Percentiles rank a stretch among this genome's conserved stretches.
Conservation (phyloP, 2,888 invertebrate species). For the Drosophila affinis region DNA sequence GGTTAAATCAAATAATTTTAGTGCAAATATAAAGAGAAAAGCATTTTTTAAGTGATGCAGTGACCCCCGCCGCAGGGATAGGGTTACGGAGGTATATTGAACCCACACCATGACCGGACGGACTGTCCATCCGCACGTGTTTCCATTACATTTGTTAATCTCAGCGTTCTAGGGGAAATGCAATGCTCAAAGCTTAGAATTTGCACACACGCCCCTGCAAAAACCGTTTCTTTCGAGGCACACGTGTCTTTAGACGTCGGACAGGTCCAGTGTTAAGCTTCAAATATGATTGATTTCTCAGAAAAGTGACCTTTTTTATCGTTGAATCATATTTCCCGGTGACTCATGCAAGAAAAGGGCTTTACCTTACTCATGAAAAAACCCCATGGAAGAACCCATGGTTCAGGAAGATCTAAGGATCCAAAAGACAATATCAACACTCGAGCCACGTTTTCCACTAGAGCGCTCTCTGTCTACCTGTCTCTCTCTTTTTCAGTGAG, state of each 20-base stretch:
- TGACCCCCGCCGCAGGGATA: not conserved
- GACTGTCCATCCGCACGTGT: not conserved
- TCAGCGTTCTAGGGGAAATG: not conserved
- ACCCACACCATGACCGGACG: not conserved
- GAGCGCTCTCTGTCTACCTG: too few species aligned
- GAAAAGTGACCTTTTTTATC: not conserved
- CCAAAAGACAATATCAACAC: too few species aligned
- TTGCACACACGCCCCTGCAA: not conserved
- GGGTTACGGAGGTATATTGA: not conserved
- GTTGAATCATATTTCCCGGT: not conserved
- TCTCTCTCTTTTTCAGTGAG: too few species aligned
- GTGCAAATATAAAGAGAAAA: constrained; percentile 48
- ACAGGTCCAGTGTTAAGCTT: not conserved
- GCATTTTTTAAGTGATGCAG: constrained; percentile 14
- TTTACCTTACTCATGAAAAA: not conserved
- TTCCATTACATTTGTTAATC: not conserved
- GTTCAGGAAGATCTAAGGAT: not conserved
- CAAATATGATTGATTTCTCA: not conserved
- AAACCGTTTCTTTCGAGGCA: not conserved
- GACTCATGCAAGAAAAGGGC: not conserved
- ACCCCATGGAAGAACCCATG: not conserved
- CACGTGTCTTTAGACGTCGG: not conserved
- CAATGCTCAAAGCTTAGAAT: too few species aligned
- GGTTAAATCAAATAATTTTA: constrained; percentile 63
- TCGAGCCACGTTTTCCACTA: too few species aligned